A percentile compares a stretch with the other conserved stretches of the same genome.
Evolutionary conservation across 2,888 invertebrate species (phyloP).

Genomic region (Drosophila kuntzei): DNA sequence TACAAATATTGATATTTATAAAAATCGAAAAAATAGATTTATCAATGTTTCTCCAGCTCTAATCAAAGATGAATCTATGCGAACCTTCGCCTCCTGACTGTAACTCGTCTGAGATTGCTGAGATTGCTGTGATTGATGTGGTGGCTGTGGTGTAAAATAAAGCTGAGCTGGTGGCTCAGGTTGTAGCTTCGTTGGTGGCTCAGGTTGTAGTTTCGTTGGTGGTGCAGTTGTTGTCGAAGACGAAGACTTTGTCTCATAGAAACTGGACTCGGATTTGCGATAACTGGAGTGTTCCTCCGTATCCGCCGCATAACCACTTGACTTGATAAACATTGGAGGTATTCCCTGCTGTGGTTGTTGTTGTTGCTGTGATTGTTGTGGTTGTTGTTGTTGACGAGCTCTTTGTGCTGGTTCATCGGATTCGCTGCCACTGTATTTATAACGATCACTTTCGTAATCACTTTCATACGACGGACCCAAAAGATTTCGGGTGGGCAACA

Average conservation of each 20-base stretch:
- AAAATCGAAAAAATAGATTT: too few relatives aligned
- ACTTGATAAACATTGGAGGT: constrained; percentile 70
- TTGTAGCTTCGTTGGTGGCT: constrained; percentile 65
- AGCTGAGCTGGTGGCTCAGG: constrained; percentile 75
- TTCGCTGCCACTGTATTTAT: constrained; percentile 89
- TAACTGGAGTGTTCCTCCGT: constrained; percentile 88
- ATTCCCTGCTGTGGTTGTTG: constrained; percentile 72
- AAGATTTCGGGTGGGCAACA: constrained; percentile 86
- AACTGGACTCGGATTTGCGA: constrained; percentile 83
- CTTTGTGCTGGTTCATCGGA: constrained; percentile 86
- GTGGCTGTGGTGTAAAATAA: constrained; percentile 58
- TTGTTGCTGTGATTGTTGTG: constrained; percentile 83
- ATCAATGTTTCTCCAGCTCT: background rate
- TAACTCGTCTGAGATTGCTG: constrained; percentile 42
- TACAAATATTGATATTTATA: too few relatives aligned
- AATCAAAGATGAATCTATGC: constrained; percentile 49
- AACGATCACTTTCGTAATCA: constrained; percentile 90
- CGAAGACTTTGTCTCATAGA: constrained; percentile 76
- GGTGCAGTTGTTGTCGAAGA: constrained; percentile 31
- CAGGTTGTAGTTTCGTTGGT: constrained; percentile 55
- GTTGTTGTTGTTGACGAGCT: constrained; percentile 73
- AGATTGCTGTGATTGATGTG: constrained; percentile 10
- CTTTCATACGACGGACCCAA: constrained; percentile 87
- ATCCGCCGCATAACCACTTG: constrained; percentile 90
- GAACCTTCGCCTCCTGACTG: constrained; percentile 84